phyloP scores from a whole-genome alignment of 2,113 vertebrate genomes.

The Neotoma lepida region DNA sequence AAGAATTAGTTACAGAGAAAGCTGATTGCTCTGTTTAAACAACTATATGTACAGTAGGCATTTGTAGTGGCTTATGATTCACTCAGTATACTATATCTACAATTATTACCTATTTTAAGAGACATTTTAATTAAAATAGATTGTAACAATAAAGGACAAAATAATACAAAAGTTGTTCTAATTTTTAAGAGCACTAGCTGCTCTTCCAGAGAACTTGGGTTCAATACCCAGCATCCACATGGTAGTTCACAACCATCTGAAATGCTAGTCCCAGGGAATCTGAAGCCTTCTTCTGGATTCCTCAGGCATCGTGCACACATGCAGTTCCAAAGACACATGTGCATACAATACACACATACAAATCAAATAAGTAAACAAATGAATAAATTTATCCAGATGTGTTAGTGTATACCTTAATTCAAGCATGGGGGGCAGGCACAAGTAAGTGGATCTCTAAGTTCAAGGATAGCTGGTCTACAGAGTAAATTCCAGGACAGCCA shows the following conservation, averaged over 20 bases:
- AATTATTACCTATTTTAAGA: constrained; percentile 26
- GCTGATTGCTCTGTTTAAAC: constrained; percentile 10
- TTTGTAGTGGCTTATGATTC: background rate
- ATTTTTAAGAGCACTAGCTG: background rate
- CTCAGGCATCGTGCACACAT: background rate
- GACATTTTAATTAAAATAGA: background rate
- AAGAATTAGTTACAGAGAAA: constrained; percentile 31
- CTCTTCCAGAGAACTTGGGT: background rate
- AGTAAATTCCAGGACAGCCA: background rate
- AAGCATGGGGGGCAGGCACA: background rate
- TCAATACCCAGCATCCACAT: background rate
- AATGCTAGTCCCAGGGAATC: background rate
- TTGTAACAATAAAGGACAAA: background rate
- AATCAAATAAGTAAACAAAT: background rate
- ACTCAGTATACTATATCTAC: background rate
- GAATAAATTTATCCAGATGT: background rate
- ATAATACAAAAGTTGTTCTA: background rate
- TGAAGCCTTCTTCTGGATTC: background rate
- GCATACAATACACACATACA: background rate
- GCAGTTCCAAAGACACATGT: background rate
- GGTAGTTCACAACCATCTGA: background rate
- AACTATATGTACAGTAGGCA: background rate
- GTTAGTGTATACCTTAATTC: background rate
- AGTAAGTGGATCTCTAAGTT: background rate
- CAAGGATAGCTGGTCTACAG: background rate